phyloP scores from a whole-genome alignment of 2,113 vertebrate species.

The Alethe castanea region DNA sequence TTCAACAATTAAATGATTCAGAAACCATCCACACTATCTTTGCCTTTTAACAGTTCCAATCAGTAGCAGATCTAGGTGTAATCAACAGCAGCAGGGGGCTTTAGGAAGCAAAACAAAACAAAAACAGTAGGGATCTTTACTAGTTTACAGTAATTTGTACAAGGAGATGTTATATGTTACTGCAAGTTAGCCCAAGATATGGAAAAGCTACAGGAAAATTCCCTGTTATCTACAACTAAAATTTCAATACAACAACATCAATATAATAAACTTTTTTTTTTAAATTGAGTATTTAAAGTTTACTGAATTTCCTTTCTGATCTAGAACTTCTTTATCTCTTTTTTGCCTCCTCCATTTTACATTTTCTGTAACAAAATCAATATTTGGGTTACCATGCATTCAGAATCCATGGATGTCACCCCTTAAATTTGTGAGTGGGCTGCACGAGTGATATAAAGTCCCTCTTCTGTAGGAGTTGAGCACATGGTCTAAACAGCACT shows the following conservation, averaged over 20 bases:
- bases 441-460: conserved; percentile 53
- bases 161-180: conserved; percentile 70
- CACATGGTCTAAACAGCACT: conserved; percentile 63
- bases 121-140: conserved; percentile 83
- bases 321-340: background rate
- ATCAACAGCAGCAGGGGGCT: conserved; percentile 87
- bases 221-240: conserved; percentile 1
- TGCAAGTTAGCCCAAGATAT: conserved; percentile 63
- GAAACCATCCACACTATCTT: conserved; percentile 77
- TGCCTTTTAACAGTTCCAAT: conserved; percentile 86
- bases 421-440: conserved; percentile 62
- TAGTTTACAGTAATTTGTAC: conserved; percentile 80
- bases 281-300: background rate
- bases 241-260: background rate
- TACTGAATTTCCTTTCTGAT: background rate
- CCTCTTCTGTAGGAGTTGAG: conserved; percentile 65
- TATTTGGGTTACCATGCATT: conserved; percentile 40
- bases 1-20: conserved; percentile 81
- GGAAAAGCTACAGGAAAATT: conserved; percentile 36
- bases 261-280: background rate
- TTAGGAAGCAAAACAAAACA: conserved; percentile 87
- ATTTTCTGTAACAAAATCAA: conserved; percentile 25
- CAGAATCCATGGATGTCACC: conserved; percentile 50
- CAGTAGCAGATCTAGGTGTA: conserved; percentile 86
- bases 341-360: background rate